A percentile compares a stretch with the other conserved stretches of the same genome.
These are phyloP conservation scores for Fopius arisanus DNA, from an alignment of 1,140 invertebrate species.

Conservation along the genomic window DNA sequence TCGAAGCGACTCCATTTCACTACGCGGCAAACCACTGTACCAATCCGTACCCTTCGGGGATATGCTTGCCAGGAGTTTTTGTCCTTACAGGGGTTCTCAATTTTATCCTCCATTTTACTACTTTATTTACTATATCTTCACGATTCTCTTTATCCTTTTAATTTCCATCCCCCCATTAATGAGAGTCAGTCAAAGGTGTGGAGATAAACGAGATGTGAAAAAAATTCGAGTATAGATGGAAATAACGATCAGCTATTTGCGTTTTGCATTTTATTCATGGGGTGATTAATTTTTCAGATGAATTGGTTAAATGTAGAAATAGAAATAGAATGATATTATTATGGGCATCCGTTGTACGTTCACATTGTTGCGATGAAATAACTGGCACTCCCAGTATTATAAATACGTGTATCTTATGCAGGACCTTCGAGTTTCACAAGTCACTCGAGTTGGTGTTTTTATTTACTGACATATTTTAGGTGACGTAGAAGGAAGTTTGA, in stretches of 20 bases:
- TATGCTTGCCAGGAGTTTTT: not conserved
- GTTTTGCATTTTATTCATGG: no score
- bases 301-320: not conserved
- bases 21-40: not conserved
- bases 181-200: no score
- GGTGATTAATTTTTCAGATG: no score
- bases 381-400: not conserved
- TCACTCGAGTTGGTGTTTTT: not conserved
- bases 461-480: no score
- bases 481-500: no score
- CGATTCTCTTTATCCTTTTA: no score
- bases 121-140: no score
- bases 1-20: slow-evolving; percentile 14
- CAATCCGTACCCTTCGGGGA: slow-evolving; percentile 30
- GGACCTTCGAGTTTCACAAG: not conserved
- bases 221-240: no score
- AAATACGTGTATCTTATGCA: not conserved
- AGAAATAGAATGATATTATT: not conserved
- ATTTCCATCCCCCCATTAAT: no score
- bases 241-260: no score
- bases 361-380: not conserved
- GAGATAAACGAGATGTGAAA: no score
- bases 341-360: not conserved
- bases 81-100: slow-evolving; percentile 29
- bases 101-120: not conserved